Evolutionary conservation across 2,888 invertebrate genomes (phyloP), one percentile per base, ranked within the genome.

Genomic region (Amaurobius ferox): DNA sequence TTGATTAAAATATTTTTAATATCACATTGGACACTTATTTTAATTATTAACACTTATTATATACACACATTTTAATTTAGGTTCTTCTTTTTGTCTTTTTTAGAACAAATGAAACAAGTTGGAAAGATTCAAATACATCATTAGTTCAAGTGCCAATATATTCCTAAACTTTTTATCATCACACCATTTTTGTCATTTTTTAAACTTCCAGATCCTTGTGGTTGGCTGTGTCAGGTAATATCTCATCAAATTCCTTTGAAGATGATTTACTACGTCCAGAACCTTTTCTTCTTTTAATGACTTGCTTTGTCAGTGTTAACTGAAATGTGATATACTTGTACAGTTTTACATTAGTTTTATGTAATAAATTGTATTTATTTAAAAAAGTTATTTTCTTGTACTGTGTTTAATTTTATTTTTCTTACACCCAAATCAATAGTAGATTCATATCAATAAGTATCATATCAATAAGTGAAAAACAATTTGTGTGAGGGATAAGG

Each of bases 331-430:
- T 66, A 32, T 55, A 55, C 23, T 66, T 66, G 66, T 66, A 66
- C 66, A 66, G 66, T 66, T 66, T 66, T 66, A 9, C 66, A 66
- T 66, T 66, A 66, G 66, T 30, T 66, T 66, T 66, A 66, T 32
- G 32, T 66, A 66, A 66, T 66, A 66, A 66, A 66, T 19, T 66
- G 19, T 66, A 32, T 32, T 66, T 66, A 32, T 32, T 66, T 66
- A 32, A 32, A n/a, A 32, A 66, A n/a, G 19, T 11, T 9, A n/a
- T 66, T 66, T 23, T 55, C 16, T 55, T 55, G 55, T 23, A 16
- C 23, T 23, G 6, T 44, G 9, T 44, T 44, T 44, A n/a, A n/a
- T n/a, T n/a, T n/a, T n/a, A n/a, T n/a, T n/a, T n/a, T n/a, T n/a
- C n/a, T n/a, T n/a, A n/a, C n/a, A n/a, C n/a, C n/a, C n/a, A n/a